A percentile compares a stretch with the other conserved stretches of the same genome.
Evolutionary conservation across 2,888 invertebrate genomes (phyloP).

Genomic region (Chironomus riparius): DNA sequence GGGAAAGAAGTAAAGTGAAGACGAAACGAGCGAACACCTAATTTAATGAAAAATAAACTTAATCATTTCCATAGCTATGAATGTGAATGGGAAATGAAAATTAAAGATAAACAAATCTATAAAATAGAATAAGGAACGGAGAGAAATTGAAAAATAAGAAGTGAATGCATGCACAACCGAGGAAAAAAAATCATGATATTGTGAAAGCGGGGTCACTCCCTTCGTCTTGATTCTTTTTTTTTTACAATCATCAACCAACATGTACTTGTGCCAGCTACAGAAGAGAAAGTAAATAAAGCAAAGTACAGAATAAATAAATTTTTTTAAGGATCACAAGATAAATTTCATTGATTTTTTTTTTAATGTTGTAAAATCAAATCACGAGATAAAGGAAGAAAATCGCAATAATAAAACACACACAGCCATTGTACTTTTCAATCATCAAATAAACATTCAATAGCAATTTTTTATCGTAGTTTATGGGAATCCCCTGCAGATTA

Average conservation of each 20-base stretch:
- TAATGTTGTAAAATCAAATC: not conserved
- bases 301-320: conserved; percentile 16
- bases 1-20: not conserved
- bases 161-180: too few relatives aligned
- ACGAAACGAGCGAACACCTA: not conserved
- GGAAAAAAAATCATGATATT: not conserved
- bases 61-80: not conserved
- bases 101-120: not conserved
- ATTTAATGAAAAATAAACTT: conserved; percentile 25
- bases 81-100: not conserved
- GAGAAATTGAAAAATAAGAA: too few relatives aligned
- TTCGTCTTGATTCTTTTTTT: not conserved
- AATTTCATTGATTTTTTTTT: conserved; percentile 21
- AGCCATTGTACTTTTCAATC: not conserved
- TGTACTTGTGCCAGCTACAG: not conserved
- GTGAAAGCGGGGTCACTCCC: conserved; percentile 14
- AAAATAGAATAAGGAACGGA: not conserved
- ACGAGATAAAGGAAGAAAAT: not conserved
- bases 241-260: not conserved
- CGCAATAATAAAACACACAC: not conserved
- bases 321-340: not conserved
- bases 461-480: too few relatives aligned
- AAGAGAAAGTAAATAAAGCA: conserved; percentile 4
- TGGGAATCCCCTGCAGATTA: too few relatives aligned
- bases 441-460: too few relatives aligned